Conservation (phyloP, 2,113 vertebrate species). For the Indicator indicator region DNA sequence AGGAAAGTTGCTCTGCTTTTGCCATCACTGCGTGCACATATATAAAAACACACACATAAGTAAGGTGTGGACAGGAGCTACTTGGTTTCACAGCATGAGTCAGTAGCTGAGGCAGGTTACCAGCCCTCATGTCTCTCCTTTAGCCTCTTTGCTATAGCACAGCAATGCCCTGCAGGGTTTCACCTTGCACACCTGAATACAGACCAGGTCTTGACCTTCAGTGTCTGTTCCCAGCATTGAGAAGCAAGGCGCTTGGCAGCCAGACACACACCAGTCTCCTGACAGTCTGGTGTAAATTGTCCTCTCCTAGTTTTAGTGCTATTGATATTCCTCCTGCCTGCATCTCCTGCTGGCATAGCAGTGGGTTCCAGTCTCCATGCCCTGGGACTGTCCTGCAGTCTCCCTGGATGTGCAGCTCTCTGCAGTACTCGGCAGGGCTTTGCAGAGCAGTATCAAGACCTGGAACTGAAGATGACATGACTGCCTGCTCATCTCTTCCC, state of each 20-base stretch:
- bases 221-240: not conserved
- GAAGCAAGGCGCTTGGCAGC: not conserved
- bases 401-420: not conserved
- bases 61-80: not conserved
- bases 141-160: not conserved
- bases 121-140: not conserved
- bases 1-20: not conserved
- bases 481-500: not conserved
- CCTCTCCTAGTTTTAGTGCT: not conserved
- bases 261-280: accelerated
- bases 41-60: not conserved
- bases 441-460: not conserved
- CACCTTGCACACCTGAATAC: not conserved
- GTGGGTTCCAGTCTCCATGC: not conserved
- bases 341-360: accelerated
- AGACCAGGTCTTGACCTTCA: not conserved
- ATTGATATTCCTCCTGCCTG: not conserved
- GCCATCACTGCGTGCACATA: not conserved
- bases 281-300: not conserved
- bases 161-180: not conserved
- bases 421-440: accelerated
- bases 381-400: not conserved
- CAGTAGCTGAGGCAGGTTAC: not conserved
- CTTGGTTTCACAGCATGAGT: not conserved
- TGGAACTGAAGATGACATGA: not conserved